Evolutionary conservation across 2,797 vertebrate genomes (phyloP).

Genomic region (Craterocephalus amniculus): DNA sequence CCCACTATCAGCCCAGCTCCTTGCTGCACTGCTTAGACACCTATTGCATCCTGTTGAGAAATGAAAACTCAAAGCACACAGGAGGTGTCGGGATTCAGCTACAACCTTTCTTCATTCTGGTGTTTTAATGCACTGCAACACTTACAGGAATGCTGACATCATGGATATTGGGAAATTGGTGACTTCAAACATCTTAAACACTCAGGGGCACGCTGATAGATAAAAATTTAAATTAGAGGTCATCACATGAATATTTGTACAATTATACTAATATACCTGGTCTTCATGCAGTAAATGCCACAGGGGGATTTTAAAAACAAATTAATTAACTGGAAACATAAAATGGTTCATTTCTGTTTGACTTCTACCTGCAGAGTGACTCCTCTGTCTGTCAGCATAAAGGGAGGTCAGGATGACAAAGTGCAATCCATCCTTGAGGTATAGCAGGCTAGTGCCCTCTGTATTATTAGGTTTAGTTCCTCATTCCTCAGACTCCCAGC

Average conservation of each 20-base stretch:
- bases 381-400: constrained; percentile 16
- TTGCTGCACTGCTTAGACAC: constrained; percentile 79
- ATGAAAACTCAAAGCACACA: constrained; percentile 62
- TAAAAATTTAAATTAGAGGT: constrained; percentile 28
- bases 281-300: neutral
- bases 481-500: neutral
- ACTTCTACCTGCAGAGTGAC: constrained; percentile 6
- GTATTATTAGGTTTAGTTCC: constrained; percentile 23
- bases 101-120: constrained; percentile 43
- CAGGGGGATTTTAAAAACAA: constrained; percentile 9
- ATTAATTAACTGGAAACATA: constrained; percentile 17
- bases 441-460: constrained; percentile 11
- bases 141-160: constrained; percentile 51
- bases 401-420: constrained; percentile 38
- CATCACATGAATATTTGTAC: neutral
- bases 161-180: constrained; percentile 34
- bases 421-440: constrained; percentile 37
- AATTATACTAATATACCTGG: neutral
- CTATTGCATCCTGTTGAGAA: constrained; percentile 77
- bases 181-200: constrained; percentile 27
- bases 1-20: constrained; percentile 68
- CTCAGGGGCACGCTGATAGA: constrained; percentile 28
- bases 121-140: constrained; percentile 57
- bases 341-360: constrained; percentile 5
- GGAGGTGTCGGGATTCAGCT: constrained; percentile 70